Base-by-base conservation (phyloP, 2,113 vertebrate species). In the Plotosus lineatus region DNA sequence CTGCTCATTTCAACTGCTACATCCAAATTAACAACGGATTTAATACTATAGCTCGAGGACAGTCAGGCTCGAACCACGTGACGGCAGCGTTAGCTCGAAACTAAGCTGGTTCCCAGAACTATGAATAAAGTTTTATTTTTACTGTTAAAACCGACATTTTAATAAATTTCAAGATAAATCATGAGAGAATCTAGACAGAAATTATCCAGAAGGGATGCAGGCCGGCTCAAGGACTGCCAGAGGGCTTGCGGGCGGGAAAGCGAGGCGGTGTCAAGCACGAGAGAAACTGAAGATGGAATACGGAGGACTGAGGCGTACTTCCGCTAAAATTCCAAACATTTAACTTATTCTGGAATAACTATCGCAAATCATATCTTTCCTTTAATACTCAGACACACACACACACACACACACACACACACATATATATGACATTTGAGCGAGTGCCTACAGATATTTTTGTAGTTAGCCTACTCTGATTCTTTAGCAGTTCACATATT, bases 131-230 rank as follows among this genome's bases (percentile, higher is more conserved):
- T 38, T 10, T 21, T 31, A 6, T 65, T 40, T 65, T 65, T 65
- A 26, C 21, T 21, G 23, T 48, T 17, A 48, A 17, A 7, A 19
- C 15, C 6, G 31, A 51, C 6, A 15, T 14, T 38, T 65, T 63
- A 53, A 82, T 48, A 23, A 60, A 53, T 3, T 36, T 26, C 9
- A 75, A 75, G 88, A 53, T 88, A 90, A 93, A 92, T 91, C 87
- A 94, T 94, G 93, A 92, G 89, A 91, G 90, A 83, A 87, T 85
- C 85, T 88, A 86, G 82, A 87, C 88, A 36, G 83, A 89, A 87
- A 89, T 88, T 85, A 87, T 65, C 84, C 90, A 69, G 85, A 65
- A 63, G 84, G 81, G 84, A 81, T 76, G 82, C 75, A 33, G 85
- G 72, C 78, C 75, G 73, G 71, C 75, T 68, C 66, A 82, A 81